These are phyloP conservation scores for Drosophila trapezifrons DNA, from an alignment of 1,140 invertebrate genomes.

Conservation along the genomic window DNA sequence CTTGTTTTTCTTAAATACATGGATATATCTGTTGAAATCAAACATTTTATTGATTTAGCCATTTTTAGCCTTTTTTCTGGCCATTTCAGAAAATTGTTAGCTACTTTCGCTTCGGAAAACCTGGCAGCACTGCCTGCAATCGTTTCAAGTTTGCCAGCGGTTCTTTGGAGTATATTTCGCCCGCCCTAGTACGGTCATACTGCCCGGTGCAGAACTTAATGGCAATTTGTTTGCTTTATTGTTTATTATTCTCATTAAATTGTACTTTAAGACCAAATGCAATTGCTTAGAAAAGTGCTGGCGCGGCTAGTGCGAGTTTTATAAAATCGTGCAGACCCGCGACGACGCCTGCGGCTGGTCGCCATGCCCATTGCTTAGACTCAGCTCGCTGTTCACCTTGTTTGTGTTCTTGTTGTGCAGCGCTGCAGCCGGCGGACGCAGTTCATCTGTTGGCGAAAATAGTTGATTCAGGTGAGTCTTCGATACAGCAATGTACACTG, in stretches of 20 bases:
- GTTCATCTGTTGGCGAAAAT: constrained; percentile 66
- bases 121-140: no score
- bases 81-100: no score
- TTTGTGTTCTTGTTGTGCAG: constrained; percentile 62
- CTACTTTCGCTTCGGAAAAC: no score
- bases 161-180: not conserved
- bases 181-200: constrained; percentile 20
- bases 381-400: constrained; percentile 76
- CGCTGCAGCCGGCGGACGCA: constrained; percentile 56
- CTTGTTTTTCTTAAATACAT: no score
- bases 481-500: not conserved
- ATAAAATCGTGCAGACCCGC: constrained; percentile 83
- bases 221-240: constrained; percentile 35
- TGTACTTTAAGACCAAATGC: constrained; percentile 70
- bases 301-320: constrained; percentile 46
- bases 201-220: constrained; percentile 7
- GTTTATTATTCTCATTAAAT: constrained; percentile 43
- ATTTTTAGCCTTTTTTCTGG: no score
- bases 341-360: constrained; percentile 75
- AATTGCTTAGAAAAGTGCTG: constrained; percentile 70
- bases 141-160: not conserved
- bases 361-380: constrained; percentile 62
- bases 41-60: no score
- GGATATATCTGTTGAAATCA: no score
- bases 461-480: constrained; percentile 42